phyloP scores from a whole-genome alignment of 2,888 invertebrate genomes.

The Tubulanus polymorphus region DNA sequence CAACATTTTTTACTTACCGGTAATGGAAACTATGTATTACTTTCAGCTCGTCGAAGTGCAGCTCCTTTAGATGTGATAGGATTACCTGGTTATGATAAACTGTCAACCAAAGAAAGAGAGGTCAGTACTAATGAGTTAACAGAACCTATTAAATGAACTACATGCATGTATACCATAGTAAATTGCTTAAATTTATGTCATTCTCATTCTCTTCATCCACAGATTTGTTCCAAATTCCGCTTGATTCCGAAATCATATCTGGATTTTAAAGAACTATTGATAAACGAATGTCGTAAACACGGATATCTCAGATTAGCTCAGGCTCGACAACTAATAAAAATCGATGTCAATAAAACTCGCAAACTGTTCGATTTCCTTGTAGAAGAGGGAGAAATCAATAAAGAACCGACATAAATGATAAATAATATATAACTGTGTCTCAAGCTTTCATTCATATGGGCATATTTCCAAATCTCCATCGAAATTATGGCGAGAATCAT shows the following conservation, averaged over 20 bases:
- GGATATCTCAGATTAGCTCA: conserved; percentile 69
- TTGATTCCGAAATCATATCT: conserved; percentile 74
- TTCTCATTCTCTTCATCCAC: too few relatives aligned
- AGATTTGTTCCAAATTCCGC: conserved; percentile 70
- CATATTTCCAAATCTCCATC: too few relatives aligned
- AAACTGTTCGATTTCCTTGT: conserved; percentile 69
- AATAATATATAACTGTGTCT: too few relatives aligned
- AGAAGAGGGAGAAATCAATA: conserved; percentile 44
- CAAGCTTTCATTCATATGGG: too few relatives aligned
- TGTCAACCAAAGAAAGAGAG: conserved; percentile 68
- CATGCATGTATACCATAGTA: neutral
- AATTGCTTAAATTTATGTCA: too few relatives aligned
- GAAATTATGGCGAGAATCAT: too few relatives aligned
- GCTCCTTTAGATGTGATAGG: conserved; percentile 67
- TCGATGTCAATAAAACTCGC: conserved; percentile 85
- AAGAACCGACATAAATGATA: conserved; percentile 27
- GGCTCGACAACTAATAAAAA: conserved; percentile 79
- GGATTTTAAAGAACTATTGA: conserved; percentile 71
- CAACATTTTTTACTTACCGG: too few relatives aligned
- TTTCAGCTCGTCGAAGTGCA: conserved; percentile 44
- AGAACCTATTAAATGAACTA: neutral
- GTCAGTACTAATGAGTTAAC: conserved; percentile 20
- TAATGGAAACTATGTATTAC: too few relatives aligned
- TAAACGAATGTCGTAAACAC: conserved; percentile 74
- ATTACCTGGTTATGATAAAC: conserved; percentile 72